A percentile compares a stretch with the other conserved stretches of the same genome.
These are phyloP conservation scores for Halcyon senegalensis DNA, from an alignment of 2,113 vertebrate species.

Conservation along the genomic window DNA sequence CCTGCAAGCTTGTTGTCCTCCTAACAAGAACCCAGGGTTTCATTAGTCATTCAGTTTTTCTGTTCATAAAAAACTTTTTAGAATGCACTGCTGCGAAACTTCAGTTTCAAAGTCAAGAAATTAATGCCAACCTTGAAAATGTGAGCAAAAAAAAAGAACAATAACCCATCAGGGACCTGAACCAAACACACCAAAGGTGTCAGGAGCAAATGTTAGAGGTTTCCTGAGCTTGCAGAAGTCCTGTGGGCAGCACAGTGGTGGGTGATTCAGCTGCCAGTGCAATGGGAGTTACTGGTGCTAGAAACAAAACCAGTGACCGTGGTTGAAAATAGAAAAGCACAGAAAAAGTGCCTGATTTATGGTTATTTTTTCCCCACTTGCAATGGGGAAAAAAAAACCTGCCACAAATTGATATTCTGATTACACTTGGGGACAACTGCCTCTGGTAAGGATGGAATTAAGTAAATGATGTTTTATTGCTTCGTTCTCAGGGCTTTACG, in stretches of 20 bases:
- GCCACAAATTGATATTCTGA: not conserved
- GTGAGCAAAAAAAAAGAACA: not conserved
- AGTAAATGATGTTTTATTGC: conserved; percentile 25
- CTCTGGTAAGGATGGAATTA: conserved; percentile 10
- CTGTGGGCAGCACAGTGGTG: fast-evolving
- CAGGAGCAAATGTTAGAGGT: fast-evolving
- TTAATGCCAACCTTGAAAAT: not conserved
- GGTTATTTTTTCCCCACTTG: not conserved
- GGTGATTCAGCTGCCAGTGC: not conserved
- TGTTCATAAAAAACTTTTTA: not conserved
- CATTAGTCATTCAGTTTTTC: not conserved
- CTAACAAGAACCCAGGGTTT: not conserved
- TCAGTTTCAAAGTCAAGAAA: not conserved
- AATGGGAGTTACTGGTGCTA: not conserved
- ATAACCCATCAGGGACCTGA: fast-evolving
- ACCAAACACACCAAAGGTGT: no score
- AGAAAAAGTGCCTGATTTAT: not conserved
- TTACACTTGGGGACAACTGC: not conserved
- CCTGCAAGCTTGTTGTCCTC: not conserved
- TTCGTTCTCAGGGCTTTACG: not conserved
- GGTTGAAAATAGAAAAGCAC: not conserved
- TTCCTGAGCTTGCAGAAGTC: not conserved
- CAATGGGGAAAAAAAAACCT: not conserved
- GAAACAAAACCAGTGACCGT: fast-evolving
- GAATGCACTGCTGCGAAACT: not conserved